Evolutionary conservation across 2,797 vertebrate genomes (phyloP).

Genomic region (Ispidina picta): DNA sequence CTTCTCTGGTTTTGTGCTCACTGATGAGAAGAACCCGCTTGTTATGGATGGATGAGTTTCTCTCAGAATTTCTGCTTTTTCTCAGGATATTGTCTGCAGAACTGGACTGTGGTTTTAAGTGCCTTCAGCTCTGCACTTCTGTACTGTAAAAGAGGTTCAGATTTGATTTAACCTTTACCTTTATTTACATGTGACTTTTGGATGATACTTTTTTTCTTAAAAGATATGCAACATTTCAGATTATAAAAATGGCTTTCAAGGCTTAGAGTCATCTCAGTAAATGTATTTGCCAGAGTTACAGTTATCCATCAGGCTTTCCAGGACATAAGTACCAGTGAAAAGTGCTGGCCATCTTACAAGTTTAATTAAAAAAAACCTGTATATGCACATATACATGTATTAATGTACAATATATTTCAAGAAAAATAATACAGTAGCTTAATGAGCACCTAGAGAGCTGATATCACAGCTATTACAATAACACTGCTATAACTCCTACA

Average conservation of each 20-base stretch:
- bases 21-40: conserved; percentile 28
- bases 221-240: neutral
- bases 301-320: neutral
- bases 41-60: conserved; percentile 26
- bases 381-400: neutral
- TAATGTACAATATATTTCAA: neutral
- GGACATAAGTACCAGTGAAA: neutral
- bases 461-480: neutral
- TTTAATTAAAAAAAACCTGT: neutral
- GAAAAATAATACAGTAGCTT: neutral
- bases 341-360: neutral
- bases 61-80: conserved; percentile 24
- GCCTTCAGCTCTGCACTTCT: neutral
- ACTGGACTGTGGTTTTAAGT: neutral
- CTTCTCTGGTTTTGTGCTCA: neutral
- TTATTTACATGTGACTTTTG: neutral
- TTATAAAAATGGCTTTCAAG: conserved; percentile 1
- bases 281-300: neutral
- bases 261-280: neutral
- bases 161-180: conserved; percentile 6
- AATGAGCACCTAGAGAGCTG: neutral
- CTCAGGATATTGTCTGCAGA: neutral
- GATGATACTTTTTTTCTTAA: neutral
- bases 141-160: neutral
- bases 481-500: neutral